Evolutionary conservation across 2,797 vertebrate species (phyloP).

Genomic region (Capromys pilorides): DNA sequence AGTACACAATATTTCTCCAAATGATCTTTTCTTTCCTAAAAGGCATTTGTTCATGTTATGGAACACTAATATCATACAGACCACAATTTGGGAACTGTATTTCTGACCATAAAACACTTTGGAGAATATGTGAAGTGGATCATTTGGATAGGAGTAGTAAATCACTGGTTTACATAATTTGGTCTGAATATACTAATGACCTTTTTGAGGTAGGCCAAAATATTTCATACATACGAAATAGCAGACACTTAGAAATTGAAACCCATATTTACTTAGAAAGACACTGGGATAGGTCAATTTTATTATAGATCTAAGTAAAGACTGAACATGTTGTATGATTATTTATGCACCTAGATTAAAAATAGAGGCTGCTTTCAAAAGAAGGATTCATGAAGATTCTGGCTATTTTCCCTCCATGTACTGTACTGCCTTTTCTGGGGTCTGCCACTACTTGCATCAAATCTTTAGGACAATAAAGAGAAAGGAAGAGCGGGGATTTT

Average conservation of each 20-base stretch:
- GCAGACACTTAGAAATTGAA: constrained; percentile 10
- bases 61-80: constrained; percentile 44
- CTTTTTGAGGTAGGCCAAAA: background rate
- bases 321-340: background rate
- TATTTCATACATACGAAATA: constrained; percentile 41
- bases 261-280: background rate
- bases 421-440: background rate
- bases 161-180: constrained; percentile 5
- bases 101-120: constrained; percentile 9
- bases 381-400: constrained; percentile 41
- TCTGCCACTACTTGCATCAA: constrained; percentile 50
- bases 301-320: constrained; percentile 14
- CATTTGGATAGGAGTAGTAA: background rate
- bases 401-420: background rate
- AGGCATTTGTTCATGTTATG: background rate
- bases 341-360: constrained; percentile 55
- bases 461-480: constrained; percentile 36
- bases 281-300: constrained; percentile 28
- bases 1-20: constrained; percentile 22
- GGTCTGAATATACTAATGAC: background rate
- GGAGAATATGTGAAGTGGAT: constrained; percentile 12
- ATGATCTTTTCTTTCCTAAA: background rate
- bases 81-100: constrained; percentile 30
- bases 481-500: background rate
- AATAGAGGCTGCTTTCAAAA: constrained; percentile 44